Percentiles rank a stretch among this genome's conserved stretches.
Conservation (phyloP, 2,888 invertebrate genomes). For the Formica aserva region DNA sequence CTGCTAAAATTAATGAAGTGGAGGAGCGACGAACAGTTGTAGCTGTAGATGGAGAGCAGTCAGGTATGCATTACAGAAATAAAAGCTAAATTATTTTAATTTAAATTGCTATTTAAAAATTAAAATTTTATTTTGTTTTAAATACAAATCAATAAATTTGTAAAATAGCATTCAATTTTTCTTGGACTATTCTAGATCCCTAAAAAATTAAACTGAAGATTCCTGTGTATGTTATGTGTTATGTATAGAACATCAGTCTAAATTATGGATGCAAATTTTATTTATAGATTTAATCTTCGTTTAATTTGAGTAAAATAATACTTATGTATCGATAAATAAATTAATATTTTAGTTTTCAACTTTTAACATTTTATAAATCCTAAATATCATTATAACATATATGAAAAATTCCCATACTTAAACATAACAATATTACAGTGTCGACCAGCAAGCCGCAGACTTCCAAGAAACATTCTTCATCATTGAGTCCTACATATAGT, state of each 20-base stretch:
- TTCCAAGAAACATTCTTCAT: constrained; percentile 47
- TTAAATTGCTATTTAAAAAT: neutral
- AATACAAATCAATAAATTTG: neutral
- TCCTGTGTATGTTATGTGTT: neutral
- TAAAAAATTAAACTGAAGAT: neutral
- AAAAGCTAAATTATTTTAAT: neutral
- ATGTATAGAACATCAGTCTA: neutral
- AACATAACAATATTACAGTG: constrained; percentile 29
- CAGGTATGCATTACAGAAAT: constrained; percentile 60
- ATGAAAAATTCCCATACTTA: neutral
- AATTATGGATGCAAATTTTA: neutral
- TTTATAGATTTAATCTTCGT: neutral
- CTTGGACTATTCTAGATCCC: neutral
- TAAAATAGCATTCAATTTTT: neutral
- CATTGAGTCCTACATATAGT: constrained; percentile 50
- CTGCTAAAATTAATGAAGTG: constrained; percentile 58
- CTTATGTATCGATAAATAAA: neutral
- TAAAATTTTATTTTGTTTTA: neutral
- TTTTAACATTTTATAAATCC: neutral
- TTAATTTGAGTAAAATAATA: neutral
- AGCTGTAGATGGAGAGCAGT: constrained; percentile 54
- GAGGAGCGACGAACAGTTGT: constrained; percentile 73
- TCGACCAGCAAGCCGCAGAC: constrained; percentile 16
- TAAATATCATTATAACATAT: neutral
- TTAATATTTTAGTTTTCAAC: neutral